Evolutionary conservation across 1,140 invertebrate species (phyloP), one percentile per base, ranked within the genome.

Genomic region (Akabosia matsudoensis): DNA sequence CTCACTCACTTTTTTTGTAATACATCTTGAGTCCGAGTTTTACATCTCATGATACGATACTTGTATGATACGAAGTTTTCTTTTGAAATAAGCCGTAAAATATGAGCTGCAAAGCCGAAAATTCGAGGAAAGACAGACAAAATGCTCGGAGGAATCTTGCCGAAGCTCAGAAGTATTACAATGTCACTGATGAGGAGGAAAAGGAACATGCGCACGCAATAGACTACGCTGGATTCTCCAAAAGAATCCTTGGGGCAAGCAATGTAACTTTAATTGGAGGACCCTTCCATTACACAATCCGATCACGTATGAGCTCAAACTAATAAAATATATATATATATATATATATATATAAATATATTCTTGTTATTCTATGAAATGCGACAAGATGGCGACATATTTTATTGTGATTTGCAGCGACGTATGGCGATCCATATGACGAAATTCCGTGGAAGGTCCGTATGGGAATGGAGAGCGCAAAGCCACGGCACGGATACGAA

Each of bases 231-330:
- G n/a, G n/a, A n/a, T 45, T 45, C 18, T 45, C 37, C 7, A 56
- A 10, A 16, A 13, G 54, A 3, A 24, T 56, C n/a, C n/a, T 56
- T n/a, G 24, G 54, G 54, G 54, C 54, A 3, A 56, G 54, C n/a
- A 56, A 76, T 16, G 22, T 76, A 4, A 33, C 31, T 14, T 28
- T 76, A 1, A 71, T 51, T n/a, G 61, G 56, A 34, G 75, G 75
- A 22, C 70, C 75, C 14, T 76, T 76, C 51, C 75, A 73, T 37
- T 73, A 73, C 30, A 14, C 26, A 26, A n/a, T 76, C 30, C 26
- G 75, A 33, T 33, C 75, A 34, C 34, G 75, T 76, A n/a, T n/a
- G n/a, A n/a, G n/a, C n/a, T n/a, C n/a, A n/a, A n/a, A n/a, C n/a
- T n/a, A n/a, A n/a, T n/a, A n/a, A n/a, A n/a, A n/a, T n/a, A n/a